Percentiles rank a stretch among this genome's conserved stretches.
Evolutionary conservation across 2,888 invertebrate species (phyloP).

Genomic region (Hybos culiciformis): DNA sequence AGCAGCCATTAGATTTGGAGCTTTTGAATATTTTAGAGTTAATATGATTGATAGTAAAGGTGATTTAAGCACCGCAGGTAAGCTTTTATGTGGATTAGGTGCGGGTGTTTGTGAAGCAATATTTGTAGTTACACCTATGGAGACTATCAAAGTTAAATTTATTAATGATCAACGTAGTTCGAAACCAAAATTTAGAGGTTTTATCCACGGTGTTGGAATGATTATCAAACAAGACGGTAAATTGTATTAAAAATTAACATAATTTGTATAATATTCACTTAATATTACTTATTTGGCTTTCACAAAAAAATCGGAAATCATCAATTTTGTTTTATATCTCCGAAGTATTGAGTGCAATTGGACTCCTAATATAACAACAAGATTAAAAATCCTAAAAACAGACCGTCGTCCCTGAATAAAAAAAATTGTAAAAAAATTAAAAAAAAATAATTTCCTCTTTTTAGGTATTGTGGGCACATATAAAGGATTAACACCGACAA

Average conservation of each 20-base stretch:
- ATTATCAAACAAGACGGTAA: constrained; percentile 74
- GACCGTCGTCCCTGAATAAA: no score
- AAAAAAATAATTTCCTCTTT: no score
- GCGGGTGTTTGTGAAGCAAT: constrained; percentile 93
- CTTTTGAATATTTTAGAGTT: constrained; percentile 85
- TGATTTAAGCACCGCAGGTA: constrained; percentile 58
- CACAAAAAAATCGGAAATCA: no score
- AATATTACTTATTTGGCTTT: no score
- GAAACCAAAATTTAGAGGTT: constrained; percentile 83
- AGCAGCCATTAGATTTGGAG: constrained; percentile 92
- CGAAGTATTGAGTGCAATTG: no score
- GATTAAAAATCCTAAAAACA: no score
- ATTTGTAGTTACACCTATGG: constrained; percentile 98
- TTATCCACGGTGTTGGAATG: constrained; percentile 79
- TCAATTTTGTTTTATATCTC: no score
- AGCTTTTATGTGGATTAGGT: constrained; percentile 82
- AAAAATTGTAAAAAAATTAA: no score
- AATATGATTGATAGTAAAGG: constrained; percentile 64
- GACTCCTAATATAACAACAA: no score
- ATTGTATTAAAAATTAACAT: no score
- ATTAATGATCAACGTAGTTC: constrained; percentile 91
- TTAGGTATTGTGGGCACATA: constrained; percentile 72
- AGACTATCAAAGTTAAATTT: constrained; percentile 97
- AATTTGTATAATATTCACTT: no score
- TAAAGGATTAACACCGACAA: constrained; percentile 89